Base-by-base conservation (phyloP, 2,888 invertebrate genomes). In the Eugnorisma glareosa region DNA sequence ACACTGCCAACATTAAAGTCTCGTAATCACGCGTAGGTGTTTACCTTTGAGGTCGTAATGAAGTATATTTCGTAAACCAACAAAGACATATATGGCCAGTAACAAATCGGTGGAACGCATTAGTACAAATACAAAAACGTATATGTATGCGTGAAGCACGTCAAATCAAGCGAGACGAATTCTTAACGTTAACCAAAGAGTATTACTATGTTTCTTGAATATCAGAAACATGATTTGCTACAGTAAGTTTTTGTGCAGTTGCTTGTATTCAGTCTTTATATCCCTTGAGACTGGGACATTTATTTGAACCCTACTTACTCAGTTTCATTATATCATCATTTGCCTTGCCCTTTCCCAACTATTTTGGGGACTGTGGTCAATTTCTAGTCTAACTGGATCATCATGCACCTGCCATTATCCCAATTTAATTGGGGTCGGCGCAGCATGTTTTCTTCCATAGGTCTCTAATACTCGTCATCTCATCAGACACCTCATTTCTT, bases 131-230 rank as follows among this genome's bases (percentile, higher is more conserved):
- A 82, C 83, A 81, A 80, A 54, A 69, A 68, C 48, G n/a, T 71
- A 77, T 81, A 67, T 57, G 57, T 77, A 73, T n/a, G 79, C 85
- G 75, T 83, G 79, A 88, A 86, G 75, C 75, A 75, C n/a, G 45
- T 43, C 63, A 43, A 81, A 88, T 81, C 67, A 61, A 75, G 76
- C 80, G 76, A 72, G 69, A 57, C 74, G 51, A 87, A 88, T 88
- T 54, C 68, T 31, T 68, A 67, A 79, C 67, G 68, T 79, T 75
- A 24, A 75, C 71, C 68, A 76, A 76, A 64, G 73, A 84, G 37
- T 73, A 66, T 67, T n/a, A 67, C 61, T 63, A 68, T 37, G 35
- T 69, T n/a, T 57, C 54, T 66, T 57, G 71, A 76, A 81, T 48
- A 66, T 54, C 45, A 31, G 4, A 35, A n/a, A 67, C 68, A 11